Base-by-base conservation (phyloP, 2,113 vertebrate species). In the Muscicapa adusta region DNA sequence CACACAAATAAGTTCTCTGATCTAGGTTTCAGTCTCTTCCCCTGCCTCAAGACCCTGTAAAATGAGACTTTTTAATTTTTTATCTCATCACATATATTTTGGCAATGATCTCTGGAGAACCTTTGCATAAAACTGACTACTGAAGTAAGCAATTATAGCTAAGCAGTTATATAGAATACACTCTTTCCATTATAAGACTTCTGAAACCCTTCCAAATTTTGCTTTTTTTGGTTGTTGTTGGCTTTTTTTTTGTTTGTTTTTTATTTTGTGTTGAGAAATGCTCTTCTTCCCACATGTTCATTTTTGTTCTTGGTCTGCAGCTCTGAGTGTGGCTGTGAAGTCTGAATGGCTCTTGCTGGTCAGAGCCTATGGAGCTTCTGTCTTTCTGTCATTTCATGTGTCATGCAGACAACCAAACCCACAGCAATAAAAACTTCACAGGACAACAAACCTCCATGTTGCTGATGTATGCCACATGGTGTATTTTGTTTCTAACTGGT, bases 391-490 rank as follows among this genome's bases (percentile, higher is more conserved):
- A 96, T 91, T 96, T 94, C 38, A 77, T 93, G 75, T 93, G 63
- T 94, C 76, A 70, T 56, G 47, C 47, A 94, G 91, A 77, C 85
- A 96, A 74, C 60, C 12, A 18, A 95, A 91, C 74, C 78, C 82
- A 0, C 74, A 91, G 93, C 54, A 94, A 89, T 94, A 94, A 97
- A 95, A 94, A 66, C 88, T 90, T 93, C 91, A 83, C 88, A 96
- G 82, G 15, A 63, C 91, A 83, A 33, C 85, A 91, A 88, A 73
- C 85, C 51, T 81, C 63, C 54, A 48, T 80, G 91, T 40, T 50
- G 78, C 58, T 95, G 85, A 96, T 91, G 60, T 22, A 85, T 88
- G 89, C 96, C 93, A 96, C 89, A 94, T 95, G 91, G 58, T 70
- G 74, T 22, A 45, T 72, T 94, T 57, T 94, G 62, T 89, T 93